phyloP scores from a whole-genome alignment of 35 echinoderm and acorn worm species.

The Ptychodera flava region DNA sequence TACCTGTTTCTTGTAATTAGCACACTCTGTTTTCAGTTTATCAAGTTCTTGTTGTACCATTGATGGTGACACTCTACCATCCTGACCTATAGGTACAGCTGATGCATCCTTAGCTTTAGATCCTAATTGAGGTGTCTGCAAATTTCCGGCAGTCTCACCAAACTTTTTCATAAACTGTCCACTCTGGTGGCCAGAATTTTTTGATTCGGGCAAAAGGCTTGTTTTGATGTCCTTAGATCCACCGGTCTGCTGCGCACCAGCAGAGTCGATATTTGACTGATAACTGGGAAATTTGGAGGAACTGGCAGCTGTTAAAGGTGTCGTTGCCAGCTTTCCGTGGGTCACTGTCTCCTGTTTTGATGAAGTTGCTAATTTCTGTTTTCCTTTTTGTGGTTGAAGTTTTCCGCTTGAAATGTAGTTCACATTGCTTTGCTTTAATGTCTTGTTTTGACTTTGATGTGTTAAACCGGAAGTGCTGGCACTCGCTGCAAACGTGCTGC shows the following conservation, averaged over 20 bases:
- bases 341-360: background rate
- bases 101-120: constrained; percentile 40
- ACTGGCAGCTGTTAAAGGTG: background rate
- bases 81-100: constrained; percentile 29
- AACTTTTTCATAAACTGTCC: background rate
- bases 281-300: background rate
- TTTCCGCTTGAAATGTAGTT: background rate
- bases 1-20: constrained; percentile 43
- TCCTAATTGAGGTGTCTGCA: constrained; percentile 61
- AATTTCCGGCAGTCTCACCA: constrained; percentile 23
- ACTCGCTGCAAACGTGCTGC: background rate
- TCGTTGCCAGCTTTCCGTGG: background rate
- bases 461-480: background rate
- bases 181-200: background rate
- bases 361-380: background rate
- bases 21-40: constrained; percentile 39
- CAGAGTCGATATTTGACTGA: background rate
- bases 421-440: background rate
- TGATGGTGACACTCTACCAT: background rate
- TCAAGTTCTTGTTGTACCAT: constrained; percentile 57
- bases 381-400: background rate
- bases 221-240: background rate
- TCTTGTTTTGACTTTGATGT: background rate
- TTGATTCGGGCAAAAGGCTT: background rate
- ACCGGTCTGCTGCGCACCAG: background rate